phyloP scores from a whole-genome alignment of 2,797 vertebrate genomes.

The Coranthus polyacanthus region DNA sequence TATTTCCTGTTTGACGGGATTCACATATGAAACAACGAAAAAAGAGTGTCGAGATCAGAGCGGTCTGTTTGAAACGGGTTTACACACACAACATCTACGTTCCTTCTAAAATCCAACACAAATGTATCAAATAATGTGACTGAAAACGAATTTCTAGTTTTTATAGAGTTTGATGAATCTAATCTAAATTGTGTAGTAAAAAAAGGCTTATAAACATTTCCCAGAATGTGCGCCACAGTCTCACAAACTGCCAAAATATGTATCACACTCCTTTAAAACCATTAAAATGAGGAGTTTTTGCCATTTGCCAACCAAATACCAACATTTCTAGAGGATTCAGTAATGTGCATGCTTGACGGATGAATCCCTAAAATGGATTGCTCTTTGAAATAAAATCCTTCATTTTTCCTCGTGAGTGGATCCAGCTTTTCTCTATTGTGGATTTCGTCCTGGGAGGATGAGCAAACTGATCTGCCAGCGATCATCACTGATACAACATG shows the following conservation, averaged over 20 bases:
- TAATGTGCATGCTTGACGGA: slow-evolving; percentile 63
- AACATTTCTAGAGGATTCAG: slow-evolving; percentile 15
- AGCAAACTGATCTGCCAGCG: slow-evolving; percentile 29
- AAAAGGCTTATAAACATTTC: too few relatives aligned
- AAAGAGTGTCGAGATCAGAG: slow-evolving; percentile 15
- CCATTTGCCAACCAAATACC: slow-evolving; percentile 17
- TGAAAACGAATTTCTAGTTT: too few relatives aligned
- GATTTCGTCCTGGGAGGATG: slow-evolving; percentile 39
- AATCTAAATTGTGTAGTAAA: too few relatives aligned
- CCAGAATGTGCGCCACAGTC: not conserved
- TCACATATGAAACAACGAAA: slow-evolving; percentile 49
- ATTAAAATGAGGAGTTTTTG: not conserved
- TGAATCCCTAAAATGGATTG: slow-evolving; percentile 44
- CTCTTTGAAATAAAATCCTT: slow-evolving; percentile 58
- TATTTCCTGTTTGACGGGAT: slow-evolving; percentile 55
- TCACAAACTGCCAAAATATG: not conserved
- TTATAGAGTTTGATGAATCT: too few relatives aligned
- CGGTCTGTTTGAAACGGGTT: not conserved
- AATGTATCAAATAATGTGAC: too few relatives aligned
- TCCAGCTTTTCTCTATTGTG: slow-evolving; percentile 38
- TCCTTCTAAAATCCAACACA: not conserved
- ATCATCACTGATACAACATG: slow-evolving; percentile 32
- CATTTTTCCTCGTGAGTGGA: slow-evolving; percentile 54
- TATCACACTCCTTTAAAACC: not conserved
- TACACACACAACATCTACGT: not conserved